phyloP scores from a whole-genome alignment of 1,140 invertebrate species.

The Lepidurus packardi region DNA sequence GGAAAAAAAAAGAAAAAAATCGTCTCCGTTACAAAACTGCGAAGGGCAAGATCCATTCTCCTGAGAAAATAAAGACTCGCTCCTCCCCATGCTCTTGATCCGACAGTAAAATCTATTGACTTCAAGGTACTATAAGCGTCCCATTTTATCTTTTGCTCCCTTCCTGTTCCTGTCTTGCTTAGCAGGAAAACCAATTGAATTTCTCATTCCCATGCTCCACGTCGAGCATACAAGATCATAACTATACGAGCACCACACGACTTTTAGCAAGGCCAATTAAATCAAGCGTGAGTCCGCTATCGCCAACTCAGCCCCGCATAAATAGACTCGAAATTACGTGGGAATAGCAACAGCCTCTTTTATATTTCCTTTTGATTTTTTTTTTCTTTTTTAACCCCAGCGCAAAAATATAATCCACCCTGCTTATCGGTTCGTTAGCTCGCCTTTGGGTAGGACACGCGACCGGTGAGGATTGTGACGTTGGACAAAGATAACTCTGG shows the following conservation, averaged over 20 bases:
- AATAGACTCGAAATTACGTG: background rate
- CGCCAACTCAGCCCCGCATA: background rate
- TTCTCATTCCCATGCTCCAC: background rate
- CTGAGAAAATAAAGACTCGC: background rate
- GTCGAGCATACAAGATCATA: background rate
- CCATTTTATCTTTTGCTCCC: background rate
- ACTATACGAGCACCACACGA: background rate
- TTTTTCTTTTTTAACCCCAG: background rate
- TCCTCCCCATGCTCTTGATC: background rate
- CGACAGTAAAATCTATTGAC: conserved; percentile 15
- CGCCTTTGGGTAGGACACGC: background rate
- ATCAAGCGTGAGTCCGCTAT: background rate
- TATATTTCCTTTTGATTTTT: background rate
- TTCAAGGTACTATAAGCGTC: conserved; percentile 8
- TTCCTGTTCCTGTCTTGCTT: background rate
- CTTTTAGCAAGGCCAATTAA: background rate
- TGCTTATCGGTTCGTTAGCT: conserved; percentile 22
- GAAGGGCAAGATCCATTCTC: background rate
- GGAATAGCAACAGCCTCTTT: background rate
- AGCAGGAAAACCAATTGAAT: background rate
- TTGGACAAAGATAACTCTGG: background rate
- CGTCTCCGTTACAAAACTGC: background rate
- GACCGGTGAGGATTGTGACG: conserved; percentile 1
- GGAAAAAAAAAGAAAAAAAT: background rate
- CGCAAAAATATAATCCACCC: background rate